A percentile compares a stretch with the other conserved stretches of the same genome.
phyloP scores from a whole-genome alignment of 2,888 invertebrate species.

The Beris chalybata region DNA sequence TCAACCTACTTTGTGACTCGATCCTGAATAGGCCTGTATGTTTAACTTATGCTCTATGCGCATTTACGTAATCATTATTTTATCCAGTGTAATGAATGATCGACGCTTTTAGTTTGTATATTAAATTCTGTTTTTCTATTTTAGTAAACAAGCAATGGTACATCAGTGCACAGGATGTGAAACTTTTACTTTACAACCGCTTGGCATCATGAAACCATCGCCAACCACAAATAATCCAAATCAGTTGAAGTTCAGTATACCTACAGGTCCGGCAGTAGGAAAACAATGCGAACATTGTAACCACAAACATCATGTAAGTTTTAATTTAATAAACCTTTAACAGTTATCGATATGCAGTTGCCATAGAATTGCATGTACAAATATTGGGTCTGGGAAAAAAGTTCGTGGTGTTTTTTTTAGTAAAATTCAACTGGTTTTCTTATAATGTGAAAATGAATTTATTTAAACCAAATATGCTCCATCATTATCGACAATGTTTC shows the following conservation, averaged over 20 bases:
- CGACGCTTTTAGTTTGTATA: neutral
- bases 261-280: conserved; percentile 69
- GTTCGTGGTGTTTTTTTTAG: no score
- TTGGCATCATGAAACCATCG: conserved; percentile 67
- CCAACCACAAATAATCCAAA: conserved; percentile 62
- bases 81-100: neutral
- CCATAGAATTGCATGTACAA: no score
- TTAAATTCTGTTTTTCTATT: neutral
- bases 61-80: no score
- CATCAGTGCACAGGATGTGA: conserved; percentile 92
- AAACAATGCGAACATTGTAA: conserved; percentile 75
- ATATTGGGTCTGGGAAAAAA: no score
- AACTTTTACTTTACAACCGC: conserved; percentile 72
- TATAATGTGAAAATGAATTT: no score
- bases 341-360: neutral
- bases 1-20: no score
- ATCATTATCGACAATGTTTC: no score
- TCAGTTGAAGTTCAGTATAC: conserved; percentile 66
- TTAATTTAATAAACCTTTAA: neutral
- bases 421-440: no score
- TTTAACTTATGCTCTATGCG: no score
- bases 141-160: conserved; percentile 81
- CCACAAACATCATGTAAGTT: conserved; percentile 70
- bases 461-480: no score
- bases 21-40: no score